Evolutionary conservation across 2,797 vertebrate genomes (phyloP).

Genomic region (Nasua narica): DNA sequence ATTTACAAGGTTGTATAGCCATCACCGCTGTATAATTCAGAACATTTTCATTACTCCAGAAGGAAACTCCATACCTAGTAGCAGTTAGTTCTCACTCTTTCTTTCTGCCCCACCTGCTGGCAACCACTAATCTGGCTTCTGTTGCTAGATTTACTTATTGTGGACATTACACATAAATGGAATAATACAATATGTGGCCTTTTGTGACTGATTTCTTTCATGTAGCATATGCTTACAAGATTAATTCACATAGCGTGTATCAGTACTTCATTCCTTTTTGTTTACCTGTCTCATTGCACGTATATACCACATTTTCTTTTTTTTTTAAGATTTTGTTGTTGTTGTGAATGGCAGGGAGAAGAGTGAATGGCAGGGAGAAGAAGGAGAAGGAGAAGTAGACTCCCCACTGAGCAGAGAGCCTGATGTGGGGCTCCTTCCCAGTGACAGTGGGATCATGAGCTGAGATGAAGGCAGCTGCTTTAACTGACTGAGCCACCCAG

Average conservation of each 20-base stretch:
- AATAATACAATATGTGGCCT: neutral
- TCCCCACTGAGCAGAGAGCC: neutral
- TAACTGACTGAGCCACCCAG: too few relatives aligned
- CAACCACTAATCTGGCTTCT: neutral
- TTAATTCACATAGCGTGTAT: neutral
- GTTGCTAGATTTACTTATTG: neutral
- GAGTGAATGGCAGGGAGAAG: neutral
- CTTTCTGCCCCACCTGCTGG: neutral
- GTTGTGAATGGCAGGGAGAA: too few relatives aligned
- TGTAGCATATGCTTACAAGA: neutral
- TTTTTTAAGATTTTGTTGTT: neutral
- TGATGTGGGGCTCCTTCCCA: neutral
- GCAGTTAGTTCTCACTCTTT: neutral
- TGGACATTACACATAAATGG: neutral
- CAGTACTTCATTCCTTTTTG: neutral
- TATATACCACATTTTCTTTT: neutral
- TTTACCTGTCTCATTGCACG: neutral
- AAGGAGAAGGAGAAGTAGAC: neutral
- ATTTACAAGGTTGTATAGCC: neutral
- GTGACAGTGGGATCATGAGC: too few relatives aligned
- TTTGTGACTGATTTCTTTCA: neutral
- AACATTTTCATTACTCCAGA: neutral
- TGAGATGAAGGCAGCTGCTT: too few relatives aligned
- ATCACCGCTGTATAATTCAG: neutral
- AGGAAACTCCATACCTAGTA: neutral